Conservation (phyloP, 2,113 vertebrate species). For the Cebus imitator region DNA sequence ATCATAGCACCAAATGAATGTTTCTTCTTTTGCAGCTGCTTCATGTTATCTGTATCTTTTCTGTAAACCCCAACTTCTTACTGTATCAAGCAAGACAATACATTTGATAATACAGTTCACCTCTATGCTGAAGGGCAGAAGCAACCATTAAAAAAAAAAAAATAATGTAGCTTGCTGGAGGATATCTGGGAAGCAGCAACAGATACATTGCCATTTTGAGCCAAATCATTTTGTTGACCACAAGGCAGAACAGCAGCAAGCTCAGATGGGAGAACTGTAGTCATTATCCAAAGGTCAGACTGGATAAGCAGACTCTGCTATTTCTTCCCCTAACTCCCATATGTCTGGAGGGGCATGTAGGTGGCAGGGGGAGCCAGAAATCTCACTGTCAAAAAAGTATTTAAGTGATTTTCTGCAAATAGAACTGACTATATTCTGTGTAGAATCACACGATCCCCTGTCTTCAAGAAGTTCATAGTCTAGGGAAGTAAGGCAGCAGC, state of each 20-base stretch:
- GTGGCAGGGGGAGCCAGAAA: constrained; percentile 50
- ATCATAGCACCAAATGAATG: neutral
- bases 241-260: constrained; percentile 66
- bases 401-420: constrained; percentile 57
- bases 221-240: constrained; percentile 73
- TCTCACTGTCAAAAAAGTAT: constrained; percentile 52
- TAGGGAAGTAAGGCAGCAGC: constrained; percentile 20
- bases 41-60: constrained; percentile 23
- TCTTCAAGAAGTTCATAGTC: constrained; percentile 65
- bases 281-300: constrained; percentile 77
- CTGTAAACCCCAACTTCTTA: constrained; percentile 14
- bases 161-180: constrained; percentile 43
- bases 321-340: constrained; percentile 57
- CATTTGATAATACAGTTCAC: constrained; percentile 45
- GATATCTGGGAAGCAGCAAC: constrained; percentile 58
- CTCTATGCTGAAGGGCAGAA: constrained; percentile 51
- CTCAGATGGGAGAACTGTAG: constrained; percentile 62
- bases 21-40: constrained; percentile 42
- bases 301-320: constrained; percentile 64
- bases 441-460: constrained; percentile 18
- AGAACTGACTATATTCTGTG: constrained; percentile 22
- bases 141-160: neutral
- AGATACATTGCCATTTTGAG: constrained; percentile 70
- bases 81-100: constrained; percentile 15
- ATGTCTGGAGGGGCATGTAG: constrained; percentile 55